phyloP scores from a whole-genome alignment of 2,113 vertebrate genomes.

The Machaerirhynchus nigripectus region DNA sequence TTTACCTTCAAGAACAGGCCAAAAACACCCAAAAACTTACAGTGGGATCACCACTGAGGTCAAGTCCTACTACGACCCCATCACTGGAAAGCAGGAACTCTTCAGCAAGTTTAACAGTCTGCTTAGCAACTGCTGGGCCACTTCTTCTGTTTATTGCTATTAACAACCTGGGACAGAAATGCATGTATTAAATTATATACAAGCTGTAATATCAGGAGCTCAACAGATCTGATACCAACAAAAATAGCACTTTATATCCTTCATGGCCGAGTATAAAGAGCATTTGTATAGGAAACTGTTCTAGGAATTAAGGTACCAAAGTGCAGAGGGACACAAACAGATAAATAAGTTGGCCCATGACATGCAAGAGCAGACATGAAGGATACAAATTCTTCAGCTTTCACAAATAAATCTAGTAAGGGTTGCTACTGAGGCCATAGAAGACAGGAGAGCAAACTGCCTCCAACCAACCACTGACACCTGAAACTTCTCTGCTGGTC shows the following conservation, averaged over 20 bases:
- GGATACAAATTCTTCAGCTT: neutral
- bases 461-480: neutral
- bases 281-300: neutral
- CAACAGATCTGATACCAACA: neutral
- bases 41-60: slow-evolving; percentile 92
- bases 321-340: neutral
- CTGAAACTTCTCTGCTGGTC: neutral
- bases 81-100: slow-evolving; percentile 86
- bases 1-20: neutral
- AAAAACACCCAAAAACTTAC: slow-evolving; percentile 69
- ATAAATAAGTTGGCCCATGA: neutral
- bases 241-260: neutral
- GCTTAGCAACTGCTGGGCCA: slow-evolving; percentile 85
- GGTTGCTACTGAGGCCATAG: neutral
- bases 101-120: slow-evolving; percentile 92
- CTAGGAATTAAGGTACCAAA: neutral
- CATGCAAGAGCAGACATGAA: neutral
- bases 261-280: neutral
- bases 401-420: neutral
- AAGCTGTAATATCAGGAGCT: neutral
- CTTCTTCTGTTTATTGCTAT: slow-evolving; percentile 90
- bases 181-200: neutral
- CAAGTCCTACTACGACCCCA: slow-evolving; percentile 87
- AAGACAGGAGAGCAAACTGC: neutral
- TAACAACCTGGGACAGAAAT: slow-evolving; percentile 78